Conservation (phyloP, 2,797 vertebrate species). For the Ctenosaura bakeri region DNA sequence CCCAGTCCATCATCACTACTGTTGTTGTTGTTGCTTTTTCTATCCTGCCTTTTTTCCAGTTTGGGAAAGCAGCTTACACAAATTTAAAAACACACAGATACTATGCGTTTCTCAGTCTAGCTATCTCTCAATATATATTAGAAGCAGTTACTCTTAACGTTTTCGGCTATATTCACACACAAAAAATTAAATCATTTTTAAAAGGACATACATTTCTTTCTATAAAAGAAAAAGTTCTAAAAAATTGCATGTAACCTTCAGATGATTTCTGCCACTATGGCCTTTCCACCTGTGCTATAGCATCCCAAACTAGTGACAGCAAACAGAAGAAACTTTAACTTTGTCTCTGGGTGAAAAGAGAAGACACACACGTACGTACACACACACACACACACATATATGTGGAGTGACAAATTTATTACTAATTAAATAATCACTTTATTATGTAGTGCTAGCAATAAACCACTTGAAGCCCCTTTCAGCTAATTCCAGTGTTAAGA, state of each 20-base stretch:
- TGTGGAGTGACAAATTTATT: slow-evolving; percentile 82
- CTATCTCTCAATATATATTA: no score
- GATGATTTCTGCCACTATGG: slow-evolving; percentile 32
- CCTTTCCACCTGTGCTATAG: slow-evolving; percentile 36
- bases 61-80: no score
- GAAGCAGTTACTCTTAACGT: no score
- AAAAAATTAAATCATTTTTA: no score
- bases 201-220: no score
- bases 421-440: slow-evolving; percentile 84
- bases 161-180: not conserved
- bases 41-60: no score
- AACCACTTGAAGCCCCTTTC: slow-evolving; percentile 82
- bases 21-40: no score
- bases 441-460: slow-evolving; percentile 81
- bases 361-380: slow-evolving; percentile 62
- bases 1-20: not conserved
- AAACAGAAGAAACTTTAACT: slow-evolving; percentile 47
- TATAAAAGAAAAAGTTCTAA: not conserved
- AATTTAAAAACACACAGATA: no score
- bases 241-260: slow-evolving; percentile 28
- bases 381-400: slow-evolving; percentile 36
- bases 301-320: slow-evolving; percentile 58
- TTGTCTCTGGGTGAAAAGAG: slow-evolving; percentile 69
- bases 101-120: no score
- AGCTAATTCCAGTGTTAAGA: slow-evolving; percentile 84